Evolutionary conservation across 1,140 invertebrate species (phyloP).

Genomic region (Drosophila lowei): DNA sequence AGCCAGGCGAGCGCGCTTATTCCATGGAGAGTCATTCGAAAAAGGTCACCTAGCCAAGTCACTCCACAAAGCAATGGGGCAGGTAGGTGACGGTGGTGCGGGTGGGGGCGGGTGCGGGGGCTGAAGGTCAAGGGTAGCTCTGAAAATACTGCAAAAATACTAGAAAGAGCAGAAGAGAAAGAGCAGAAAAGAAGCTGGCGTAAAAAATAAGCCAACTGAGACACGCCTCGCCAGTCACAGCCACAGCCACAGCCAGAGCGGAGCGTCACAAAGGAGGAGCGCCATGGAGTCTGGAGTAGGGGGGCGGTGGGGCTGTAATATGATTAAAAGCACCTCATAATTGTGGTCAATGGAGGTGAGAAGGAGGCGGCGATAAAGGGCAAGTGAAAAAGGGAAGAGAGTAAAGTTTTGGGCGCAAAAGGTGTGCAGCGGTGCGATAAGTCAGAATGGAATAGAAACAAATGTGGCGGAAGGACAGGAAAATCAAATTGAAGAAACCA

Average conservation of each 20-base stretch:
- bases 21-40: constrained; percentile 74
- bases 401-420: constrained; percentile 20
- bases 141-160: constrained; percentile 50
- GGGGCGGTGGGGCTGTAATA: constrained; percentile 50
- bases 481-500: no score
- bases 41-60: constrained; percentile 67
- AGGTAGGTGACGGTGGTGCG: no score
- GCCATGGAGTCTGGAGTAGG: no score
- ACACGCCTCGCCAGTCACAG: constrained; percentile 56
- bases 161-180: not conserved
- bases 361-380: not conserved
- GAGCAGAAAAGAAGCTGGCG: constrained; percentile 9
- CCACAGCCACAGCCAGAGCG: not conserved
- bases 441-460: constrained; percentile 20
- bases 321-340: constrained; percentile 79
- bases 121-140: constrained; percentile 69
- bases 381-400: not conserved
- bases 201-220: constrained; percentile 61
- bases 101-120: not conserved
- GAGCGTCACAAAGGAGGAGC: not conserved
- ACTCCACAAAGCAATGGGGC: not conserved
- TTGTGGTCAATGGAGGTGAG: constrained; percentile 59
- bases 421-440: constrained; percentile 62
- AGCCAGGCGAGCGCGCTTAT: constrained; percentile 53
- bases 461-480: not conserved